These are phyloP conservation scores for Prosopocoilus inquinatus DNA, from an alignment of 2,888 invertebrate species.

Conservation along the genomic window DNA sequence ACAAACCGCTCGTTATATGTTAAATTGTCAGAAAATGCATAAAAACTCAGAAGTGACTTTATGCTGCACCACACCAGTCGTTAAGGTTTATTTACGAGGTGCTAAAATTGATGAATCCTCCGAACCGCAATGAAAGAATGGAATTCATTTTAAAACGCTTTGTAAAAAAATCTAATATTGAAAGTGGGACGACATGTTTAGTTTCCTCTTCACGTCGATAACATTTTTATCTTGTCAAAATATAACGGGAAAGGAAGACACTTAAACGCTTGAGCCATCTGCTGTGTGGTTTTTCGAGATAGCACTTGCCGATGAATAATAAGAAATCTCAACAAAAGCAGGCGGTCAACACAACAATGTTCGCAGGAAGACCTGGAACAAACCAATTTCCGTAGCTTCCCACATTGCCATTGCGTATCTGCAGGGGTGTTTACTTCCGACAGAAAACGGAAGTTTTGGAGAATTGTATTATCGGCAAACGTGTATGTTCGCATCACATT, in stretches of 20 bases:
- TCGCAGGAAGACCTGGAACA: conserved; percentile 2
- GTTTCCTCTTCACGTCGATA: neutral
- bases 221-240: neutral
- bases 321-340: neutral
- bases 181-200: neutral
- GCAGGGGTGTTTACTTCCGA: conserved; percentile 8
- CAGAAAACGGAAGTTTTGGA: conserved; percentile 2
- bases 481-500: neutral
- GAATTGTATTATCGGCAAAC: conserved; percentile 1
- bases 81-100: too few relatives aligned
- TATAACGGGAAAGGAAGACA: conserved; percentile 1
- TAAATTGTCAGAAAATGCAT: too few relatives aligned
- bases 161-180: too few relatives aligned
- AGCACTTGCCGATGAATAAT: neutral
- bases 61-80: too few relatives aligned
- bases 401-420: neutral
- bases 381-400: conserved; percentile 6
- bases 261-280: neutral
- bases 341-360: conserved; percentile 1
- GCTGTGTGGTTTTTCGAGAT: neutral
- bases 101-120: too few relatives aligned
- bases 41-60: too few relatives aligned
- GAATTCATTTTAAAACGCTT: too few relatives aligned
- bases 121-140: too few relatives aligned
- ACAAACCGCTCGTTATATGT: too few relatives aligned